Conservation (phyloP, 2,888 invertebrate genomes). For the Phasia obesa region DNA sequence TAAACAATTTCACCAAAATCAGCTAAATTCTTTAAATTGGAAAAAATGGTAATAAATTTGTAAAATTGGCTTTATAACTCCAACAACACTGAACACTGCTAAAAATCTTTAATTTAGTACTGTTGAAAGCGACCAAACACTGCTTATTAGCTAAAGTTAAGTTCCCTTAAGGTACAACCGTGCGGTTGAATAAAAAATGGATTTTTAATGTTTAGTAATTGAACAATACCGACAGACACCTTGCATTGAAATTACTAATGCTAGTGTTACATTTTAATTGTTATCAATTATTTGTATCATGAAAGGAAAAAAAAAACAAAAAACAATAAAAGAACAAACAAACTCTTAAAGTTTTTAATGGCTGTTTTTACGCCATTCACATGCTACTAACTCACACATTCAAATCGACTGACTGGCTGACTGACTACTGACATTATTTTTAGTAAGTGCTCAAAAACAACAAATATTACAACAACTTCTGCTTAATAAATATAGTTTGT, state of each 20-base stretch:
- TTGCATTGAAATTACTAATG: not conserved
- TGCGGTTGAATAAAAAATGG: not conserved
- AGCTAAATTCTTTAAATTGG: too few relatives aligned
- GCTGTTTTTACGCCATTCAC: slow-evolving; percentile 40
- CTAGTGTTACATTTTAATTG: slow-evolving; percentile 40
- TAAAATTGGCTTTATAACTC: too few relatives aligned
- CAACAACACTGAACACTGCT: not conserved
- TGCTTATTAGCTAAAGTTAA: too few relatives aligned
- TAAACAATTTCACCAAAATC: too few relatives aligned
- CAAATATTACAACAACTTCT: slow-evolving; percentile 1
- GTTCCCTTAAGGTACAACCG: too few relatives aligned
- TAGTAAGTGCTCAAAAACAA: slow-evolving; percentile 5
- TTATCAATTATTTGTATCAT: slow-evolving; percentile 15
- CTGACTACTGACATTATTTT: slow-evolving; percentile 43
- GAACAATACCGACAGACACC: not conserved
- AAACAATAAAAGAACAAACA: not conserved
- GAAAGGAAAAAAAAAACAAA: not conserved
- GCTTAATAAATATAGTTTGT: slow-evolving; percentile 21
- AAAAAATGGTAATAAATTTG: too few relatives aligned
- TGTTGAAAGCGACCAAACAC: not conserved
- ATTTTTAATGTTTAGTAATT: not conserved
- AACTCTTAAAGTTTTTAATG: slow-evolving; percentile 14
- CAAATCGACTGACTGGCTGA: slow-evolving; percentile 57
- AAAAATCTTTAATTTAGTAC: too few relatives aligned
- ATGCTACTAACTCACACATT: slow-evolving; percentile 17